Conservation (phyloP, 2,797 vertebrate genomes). For the Eulemur mongoz region DNA sequence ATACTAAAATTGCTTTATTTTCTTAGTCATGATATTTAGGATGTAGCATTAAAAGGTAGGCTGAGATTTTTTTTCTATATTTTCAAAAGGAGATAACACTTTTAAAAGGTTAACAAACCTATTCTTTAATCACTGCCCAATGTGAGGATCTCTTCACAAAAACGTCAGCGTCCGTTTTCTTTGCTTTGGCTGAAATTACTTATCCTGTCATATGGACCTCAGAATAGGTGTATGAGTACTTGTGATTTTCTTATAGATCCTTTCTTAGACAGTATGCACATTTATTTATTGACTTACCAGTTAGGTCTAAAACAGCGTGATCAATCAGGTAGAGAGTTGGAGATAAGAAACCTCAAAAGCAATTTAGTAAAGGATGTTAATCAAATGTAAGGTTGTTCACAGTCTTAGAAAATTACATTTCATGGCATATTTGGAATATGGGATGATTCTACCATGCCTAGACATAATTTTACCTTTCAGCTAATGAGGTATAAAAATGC, state of each 20-base stretch:
- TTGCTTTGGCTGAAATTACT: constrained; percentile 20
- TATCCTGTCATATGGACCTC: background rate
- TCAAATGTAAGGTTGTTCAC: background rate
- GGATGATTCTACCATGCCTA: background rate
- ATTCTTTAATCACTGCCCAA: background rate
- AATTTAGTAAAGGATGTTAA: background rate
- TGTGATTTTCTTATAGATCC: background rate
- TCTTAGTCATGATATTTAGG: background rate
- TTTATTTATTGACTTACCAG: background rate
- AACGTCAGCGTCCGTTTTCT: background rate
- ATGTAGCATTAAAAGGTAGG: background rate
- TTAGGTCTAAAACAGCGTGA: background rate
- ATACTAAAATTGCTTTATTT: constrained; percentile 22
- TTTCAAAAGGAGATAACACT: background rate
- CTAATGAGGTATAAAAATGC: background rate
- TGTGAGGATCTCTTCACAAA: background rate
- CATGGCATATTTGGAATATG: background rate
- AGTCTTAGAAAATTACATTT: background rate
- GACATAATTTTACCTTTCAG: background rate
- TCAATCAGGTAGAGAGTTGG: background rate
- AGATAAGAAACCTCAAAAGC: background rate
- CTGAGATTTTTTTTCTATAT: background rate
- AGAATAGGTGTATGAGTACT: background rate
- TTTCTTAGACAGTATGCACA: background rate
- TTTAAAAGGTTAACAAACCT: background rate